Evolutionary conservation across 2,113 vertebrate genomes (phyloP), one percentile per base, ranked within the genome.

Genomic region (Dasyprocta punctata): DNA sequence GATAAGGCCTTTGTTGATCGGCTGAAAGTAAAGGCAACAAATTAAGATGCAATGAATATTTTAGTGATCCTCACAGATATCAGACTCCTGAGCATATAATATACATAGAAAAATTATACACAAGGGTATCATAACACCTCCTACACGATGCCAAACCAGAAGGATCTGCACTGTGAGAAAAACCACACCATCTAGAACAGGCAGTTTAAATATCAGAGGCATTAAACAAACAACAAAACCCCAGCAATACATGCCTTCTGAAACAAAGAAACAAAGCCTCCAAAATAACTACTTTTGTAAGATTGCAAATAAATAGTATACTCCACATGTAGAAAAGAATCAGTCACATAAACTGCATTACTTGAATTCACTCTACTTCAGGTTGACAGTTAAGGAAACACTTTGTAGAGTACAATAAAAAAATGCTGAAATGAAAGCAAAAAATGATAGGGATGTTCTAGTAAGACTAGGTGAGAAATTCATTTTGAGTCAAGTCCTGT

Each of bases 21-120:
- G 94, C 65, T 96, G 2, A 93, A 93, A 96, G 73, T 77, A 95
- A 96, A 92, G 54, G 77, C 38, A 92, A 86, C 38, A 89, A 95
- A 84, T 33, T 67, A 65, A 82, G 67, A 95, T 96, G 96, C 95
- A 92, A 75, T 87, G 80, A 91, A 67, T 88, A 97, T 71, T 96
- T 97, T 41, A 92, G 94, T 38, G 86, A 56, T 61, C 22, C 92
- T 95, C 38, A 0, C 26, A 84, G 92, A 80, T 44, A 52, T 52
- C 82, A 90, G 65, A 65, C 22, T 96, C 65, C 63, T 49, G 0
- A 67, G 89, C 22, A 92, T 20, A 93, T 36, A 90, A 61, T 7
- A 28, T 20, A 86, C 17, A 93, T 58, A 86, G 36, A 90, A 80
- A 44, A 86, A 73, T 90, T 41, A 86, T 9, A 22, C 22, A 19